Evolutionary conservation across 2,797 vertebrate genomes (phyloP), one percentile per base, ranked within the genome.

Genomic region (Nannoperca australis): DNA sequence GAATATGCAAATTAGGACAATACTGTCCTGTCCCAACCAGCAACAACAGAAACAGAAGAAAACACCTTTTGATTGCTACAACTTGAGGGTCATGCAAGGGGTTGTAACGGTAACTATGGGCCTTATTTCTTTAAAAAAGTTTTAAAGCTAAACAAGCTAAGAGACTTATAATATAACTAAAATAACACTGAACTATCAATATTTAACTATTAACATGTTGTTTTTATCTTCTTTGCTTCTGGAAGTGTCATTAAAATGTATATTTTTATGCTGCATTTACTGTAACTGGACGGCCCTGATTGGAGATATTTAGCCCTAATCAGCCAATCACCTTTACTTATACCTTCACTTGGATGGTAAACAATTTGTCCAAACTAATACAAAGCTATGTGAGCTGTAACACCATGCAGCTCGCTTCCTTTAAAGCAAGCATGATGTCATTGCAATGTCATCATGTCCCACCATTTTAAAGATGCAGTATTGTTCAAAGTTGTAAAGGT

Each of bases 1-100:
- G 96, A 98, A 98, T 93, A 93, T 98, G 97, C 97, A 97, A 96
- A 97, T 97, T 96, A 90, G 91, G 93, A 97, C 97, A 97, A 95
- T 95, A 94, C 91, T 89, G 92, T 93, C 89, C 92, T 91, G 94
- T 96, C 95, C 96, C 96, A 84, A 96, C 96, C 96, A 92, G 84
- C 91, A 96, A 96, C 96, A 98, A 96, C 91, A 97, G 95, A 97
- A 97, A 96, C 92, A 95, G 77, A 96, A 94, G 94, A 96, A 91
- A 93, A 92, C 83, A 89, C 77, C 89, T 85, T 89, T 87, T 73
- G 71, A 84, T 71, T 47, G 70, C 81, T 93, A 90, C 70, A 85
- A 81, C 84, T 88, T 85, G 71, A 86, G 66, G 73, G 75, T 88
- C 92, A 92, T 92, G 91, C 91, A 93, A 82, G 76, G 82, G 74